phyloP scores from a whole-genome alignment of 2,888 invertebrate genomes.

The Melanargia galathea region DNA sequence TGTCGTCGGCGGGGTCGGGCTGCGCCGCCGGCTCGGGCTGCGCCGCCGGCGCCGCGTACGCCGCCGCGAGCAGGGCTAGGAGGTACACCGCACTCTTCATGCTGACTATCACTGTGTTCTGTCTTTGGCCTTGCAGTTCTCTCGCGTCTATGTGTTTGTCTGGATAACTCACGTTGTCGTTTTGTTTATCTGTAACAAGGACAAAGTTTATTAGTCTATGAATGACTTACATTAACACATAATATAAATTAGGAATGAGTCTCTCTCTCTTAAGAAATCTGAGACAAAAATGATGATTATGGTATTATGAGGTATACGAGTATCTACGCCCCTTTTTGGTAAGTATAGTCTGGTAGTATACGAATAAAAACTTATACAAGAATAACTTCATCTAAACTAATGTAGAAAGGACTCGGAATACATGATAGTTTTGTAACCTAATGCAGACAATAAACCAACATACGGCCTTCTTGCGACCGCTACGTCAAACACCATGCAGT shows the following conservation, averaged over 20 bases:
- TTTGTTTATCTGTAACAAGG: constrained; percentile 12
- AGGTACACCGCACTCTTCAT: constrained; percentile 59
- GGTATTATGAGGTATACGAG: no score
- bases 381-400: no score
- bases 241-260: neutral
- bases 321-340: neutral
- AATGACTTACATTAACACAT: neutral
- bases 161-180: constrained; percentile 15
- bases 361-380: no score
- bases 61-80: constrained; percentile 50
- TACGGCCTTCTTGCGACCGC: no score
- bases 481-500: no score
- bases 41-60: constrained; percentile 50
- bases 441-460: no score
- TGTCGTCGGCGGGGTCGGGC: constrained; percentile 57
- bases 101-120: constrained; percentile 13
- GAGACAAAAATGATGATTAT: neutral
- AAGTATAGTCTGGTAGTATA: neutral
- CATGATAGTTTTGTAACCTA: no score
- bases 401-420: no score
- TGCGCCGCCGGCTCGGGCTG: constrained; percentile 52
- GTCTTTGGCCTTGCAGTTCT: neutral
- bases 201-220: neutral
- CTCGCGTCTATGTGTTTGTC: neutral
- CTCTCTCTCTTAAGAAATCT: neutral